Conservation (phyloP, 2,888 invertebrate genomes). For the Ochropacha duplaris region DNA sequence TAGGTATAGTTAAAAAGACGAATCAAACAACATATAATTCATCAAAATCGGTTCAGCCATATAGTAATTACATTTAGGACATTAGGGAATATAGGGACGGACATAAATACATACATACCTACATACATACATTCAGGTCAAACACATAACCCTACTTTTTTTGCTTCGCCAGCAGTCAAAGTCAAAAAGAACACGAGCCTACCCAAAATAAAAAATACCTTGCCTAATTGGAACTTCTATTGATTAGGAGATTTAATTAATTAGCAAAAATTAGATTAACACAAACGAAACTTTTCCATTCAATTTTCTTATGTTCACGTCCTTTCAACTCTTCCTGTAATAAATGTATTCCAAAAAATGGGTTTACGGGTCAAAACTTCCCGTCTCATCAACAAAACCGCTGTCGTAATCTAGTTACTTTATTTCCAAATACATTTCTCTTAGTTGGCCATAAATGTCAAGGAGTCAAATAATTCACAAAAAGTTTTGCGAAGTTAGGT, state of each 20-base stretch:
- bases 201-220: no score
- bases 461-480: conserved; percentile 58
- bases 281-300: background rate
- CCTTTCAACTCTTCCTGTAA: conserved; percentile 57
- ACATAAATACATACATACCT: no score
- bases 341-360: conserved; percentile 68
- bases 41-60: no score
- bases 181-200: no score
- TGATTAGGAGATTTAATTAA: background rate
- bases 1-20: no score
- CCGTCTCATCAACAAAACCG: conserved; percentile 66
- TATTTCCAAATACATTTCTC: conserved; percentile 73
- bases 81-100: no score
- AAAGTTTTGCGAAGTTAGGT: conserved; percentile 54
- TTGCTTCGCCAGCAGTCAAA: no score
- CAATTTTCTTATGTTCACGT: conserved; percentile 32
- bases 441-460: conserved; percentile 69
- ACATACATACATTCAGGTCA: no score
- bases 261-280: background rate
- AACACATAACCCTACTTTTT: no score
- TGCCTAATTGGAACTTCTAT: no score
- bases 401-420: conserved; percentile 68
- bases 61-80: no score
- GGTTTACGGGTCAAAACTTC: conserved; percentile 63
- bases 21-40: no score